Evolutionary conservation across 1,140 invertebrate genomes (phyloP), one percentile per base, ranked within the genome.

Genomic region (Diachasmimorpha longicaudata): DNA sequence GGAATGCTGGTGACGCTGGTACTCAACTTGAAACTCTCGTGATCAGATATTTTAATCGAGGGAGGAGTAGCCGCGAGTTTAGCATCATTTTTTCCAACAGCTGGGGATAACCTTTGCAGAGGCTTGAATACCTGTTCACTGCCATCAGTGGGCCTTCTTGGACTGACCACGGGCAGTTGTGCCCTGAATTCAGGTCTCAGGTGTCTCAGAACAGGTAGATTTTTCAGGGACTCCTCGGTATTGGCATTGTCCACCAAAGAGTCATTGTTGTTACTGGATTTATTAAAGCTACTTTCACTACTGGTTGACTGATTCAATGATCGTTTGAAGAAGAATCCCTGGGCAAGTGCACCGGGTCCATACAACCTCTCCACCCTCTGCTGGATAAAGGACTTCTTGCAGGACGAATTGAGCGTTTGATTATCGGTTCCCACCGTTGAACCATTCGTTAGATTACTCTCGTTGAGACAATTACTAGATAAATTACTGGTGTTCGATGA

Each of bases 301-400:
- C 63, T 81, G 79, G 77, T 89, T 72, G 76, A 81, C 78, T 87
- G 86, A 68, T 79, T 86, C 78, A 23, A 82, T 75, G 83, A 83
- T 48, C 88, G 87, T 71, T 87, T 88, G 76, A 93, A 93, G 82
- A 95, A 94, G 81, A 96, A 96, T 8, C 94, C 94, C 84, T 95
- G 94, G 3, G 94, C 94, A 8, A 96, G 82, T 13, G 95, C 95
- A 25, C 95, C 94, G 0, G 95, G 94, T 0, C 96, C 96, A 85
- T 96, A 97, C 0, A 97, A 85, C 74, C 95, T 90, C 82, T 97
- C 96, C 0, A 97, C 95, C 44, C 95, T 90, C 83, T 96, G 95
- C 84, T 97, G 94, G 37, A 97, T 96, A 78, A 97, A 95, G 39
- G 95, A 96, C 82, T 93, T 94, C 79, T 92, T 92, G 63, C 91